Conservation (phyloP, 2,797 vertebrate genomes). For the Falco rusticolus region DNA sequence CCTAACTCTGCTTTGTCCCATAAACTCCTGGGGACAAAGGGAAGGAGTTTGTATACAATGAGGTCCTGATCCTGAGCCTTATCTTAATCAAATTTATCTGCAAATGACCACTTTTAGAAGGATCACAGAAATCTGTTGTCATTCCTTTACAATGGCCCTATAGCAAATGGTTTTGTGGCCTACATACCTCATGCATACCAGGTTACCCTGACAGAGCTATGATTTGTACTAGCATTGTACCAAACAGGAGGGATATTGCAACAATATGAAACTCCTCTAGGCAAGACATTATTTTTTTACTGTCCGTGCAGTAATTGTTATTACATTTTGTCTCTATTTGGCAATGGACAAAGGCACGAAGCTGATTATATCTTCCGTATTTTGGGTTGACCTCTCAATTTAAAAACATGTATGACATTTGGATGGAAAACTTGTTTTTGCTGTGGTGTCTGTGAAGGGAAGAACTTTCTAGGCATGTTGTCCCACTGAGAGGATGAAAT, state of each 20-base stretch:
- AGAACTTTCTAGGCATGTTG: neutral
- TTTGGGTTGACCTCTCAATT: neutral
- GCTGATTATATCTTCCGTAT: neutral
- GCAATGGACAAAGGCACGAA: neutral
- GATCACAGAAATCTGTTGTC: neutral
- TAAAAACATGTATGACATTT: neutral
- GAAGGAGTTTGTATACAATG: neutral
- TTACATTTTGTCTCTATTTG: neutral
- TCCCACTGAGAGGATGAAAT: neutral
- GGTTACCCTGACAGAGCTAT: neutral
- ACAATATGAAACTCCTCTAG: neutral
- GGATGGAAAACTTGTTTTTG: neutral
- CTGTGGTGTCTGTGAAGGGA: neutral
- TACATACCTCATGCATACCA: neutral
- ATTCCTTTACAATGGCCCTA: neutral
- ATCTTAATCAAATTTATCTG: neutral
- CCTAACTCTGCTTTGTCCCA: neutral
- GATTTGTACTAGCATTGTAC: neutral
- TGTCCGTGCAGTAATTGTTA: neutral
- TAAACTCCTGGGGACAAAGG: neutral
- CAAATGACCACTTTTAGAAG: neutral
- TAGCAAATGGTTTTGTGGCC: neutral
- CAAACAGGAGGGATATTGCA: neutral
- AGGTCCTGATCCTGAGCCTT: neutral
- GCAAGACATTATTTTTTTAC: neutral